A percentile compares a stretch with the other conserved stretches of the same genome.
These are phyloP conservation scores for Lasioglossum marginatum DNA, from an alignment of 2,888 invertebrate genomes.

Conservation along the genomic window DNA sequence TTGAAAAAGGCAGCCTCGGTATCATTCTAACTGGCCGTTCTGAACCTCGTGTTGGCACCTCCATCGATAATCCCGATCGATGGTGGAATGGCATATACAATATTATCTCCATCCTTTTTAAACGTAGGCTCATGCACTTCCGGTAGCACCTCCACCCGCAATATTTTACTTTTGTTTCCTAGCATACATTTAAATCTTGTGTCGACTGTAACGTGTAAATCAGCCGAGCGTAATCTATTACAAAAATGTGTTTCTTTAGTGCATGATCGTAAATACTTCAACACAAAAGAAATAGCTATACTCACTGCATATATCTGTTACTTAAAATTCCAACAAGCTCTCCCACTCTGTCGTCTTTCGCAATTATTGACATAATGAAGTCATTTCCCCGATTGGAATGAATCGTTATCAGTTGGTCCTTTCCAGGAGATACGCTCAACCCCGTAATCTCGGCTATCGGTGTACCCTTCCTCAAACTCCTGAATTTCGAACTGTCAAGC, in stretches of 20 bases:
- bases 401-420: constrained; percentile 94
- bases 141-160: constrained; percentile 87
- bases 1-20: constrained; percentile 21
- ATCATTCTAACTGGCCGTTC: constrained; percentile 84
- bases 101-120: constrained; percentile 85
- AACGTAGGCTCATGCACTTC: constrained; percentile 85
- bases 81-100: constrained; percentile 86
- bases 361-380: constrained; percentile 91
- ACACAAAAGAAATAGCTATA: constrained; percentile 66
- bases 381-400: constrained; percentile 96
- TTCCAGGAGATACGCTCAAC: constrained; percentile 93
- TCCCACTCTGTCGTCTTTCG: constrained; percentile 91
- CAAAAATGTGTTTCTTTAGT: constrained; percentile 52
- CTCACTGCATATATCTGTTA: constrained; percentile 91
- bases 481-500: constrained; percentile 94
- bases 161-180: constrained; percentile 90
- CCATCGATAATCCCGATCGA: constrained; percentile 85
- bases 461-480: constrained; percentile 94
- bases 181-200: constrained; percentile 92
- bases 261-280: not conserved
- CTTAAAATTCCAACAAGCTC: constrained; percentile 94
- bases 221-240: constrained; percentile 89
- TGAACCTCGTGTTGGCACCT: constrained; percentile 79
- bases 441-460: constrained; percentile 93
- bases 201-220: constrained; percentile 91